Evolutionary conservation across 2,888 invertebrate species (phyloP), one percentile per base, ranked within the genome.

Genomic region (Drosophila fulvimacula): DNA sequence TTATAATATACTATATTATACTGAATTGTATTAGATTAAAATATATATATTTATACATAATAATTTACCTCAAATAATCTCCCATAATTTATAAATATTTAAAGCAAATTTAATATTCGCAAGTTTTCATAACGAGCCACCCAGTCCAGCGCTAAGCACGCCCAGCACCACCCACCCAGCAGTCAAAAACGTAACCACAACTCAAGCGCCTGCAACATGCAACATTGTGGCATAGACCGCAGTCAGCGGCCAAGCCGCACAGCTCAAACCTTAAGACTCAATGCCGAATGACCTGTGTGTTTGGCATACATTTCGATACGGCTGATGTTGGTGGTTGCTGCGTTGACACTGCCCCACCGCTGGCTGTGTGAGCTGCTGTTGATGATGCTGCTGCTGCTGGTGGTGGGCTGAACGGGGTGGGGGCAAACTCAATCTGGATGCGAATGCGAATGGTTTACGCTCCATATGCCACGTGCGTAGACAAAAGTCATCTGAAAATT

Each of bases 391-490:
- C 21, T 9, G 49, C 2, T 19, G 49, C 3, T 13, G 36, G n/a
- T 24, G 38, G 52, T 27, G 38, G 13, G 24, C 1, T 1, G 13
- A 21, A 13, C 6, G 15, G 61, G 56, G 49, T 51, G 48, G 46
- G 39, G 49, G 41, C 49, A 41, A 64, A 44, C 76, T 55, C 63
- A 69, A 66, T 69, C 52, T 59, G 46, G 60, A 65, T 61, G 10
- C 53, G 71, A 78, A 76, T 82, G 71, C 60, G 63, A 82, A 76
- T 82, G 85, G 79, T 89, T 90, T 86, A 91, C 91, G 90, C 88
- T 88, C 91, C 91, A 90, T 91, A 90, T 90, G 90, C 85, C 90
- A 91, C 91, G 90, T 91, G 90, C 89, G 78, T 72, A 68, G 73
- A 68, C 79, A 61, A 72, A 76, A 87, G 82, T 84, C 89, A 79